Evolutionary conservation across 2,797 vertebrate species (phyloP).

Genomic region (Phrynocephalus forsythii): DNA sequence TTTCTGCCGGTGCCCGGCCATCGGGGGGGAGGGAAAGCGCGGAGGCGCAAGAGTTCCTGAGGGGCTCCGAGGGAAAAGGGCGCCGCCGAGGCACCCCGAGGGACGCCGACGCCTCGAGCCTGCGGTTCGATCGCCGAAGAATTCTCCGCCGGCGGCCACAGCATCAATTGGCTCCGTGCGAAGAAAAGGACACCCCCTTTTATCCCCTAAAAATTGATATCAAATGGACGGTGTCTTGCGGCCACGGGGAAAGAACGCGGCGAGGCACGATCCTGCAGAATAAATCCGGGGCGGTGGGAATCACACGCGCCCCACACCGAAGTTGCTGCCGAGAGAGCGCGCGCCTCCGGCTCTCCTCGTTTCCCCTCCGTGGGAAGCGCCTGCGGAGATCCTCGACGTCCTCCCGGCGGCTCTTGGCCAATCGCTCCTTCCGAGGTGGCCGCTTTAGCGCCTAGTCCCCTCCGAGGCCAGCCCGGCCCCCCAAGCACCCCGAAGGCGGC

Average conservation of each 20-base stretch:
- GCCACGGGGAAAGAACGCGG: background rate
- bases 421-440: background rate
- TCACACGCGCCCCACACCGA: no score
- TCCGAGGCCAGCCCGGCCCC: background rate
- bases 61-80: background rate
- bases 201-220: background rate
- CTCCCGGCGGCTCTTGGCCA: slow-evolving; percentile 29
- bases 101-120: background rate
- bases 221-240: background rate
- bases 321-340: no score
- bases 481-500: background rate
- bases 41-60: background rate
- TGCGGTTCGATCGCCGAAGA: background rate
- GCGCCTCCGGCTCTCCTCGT: background rate
- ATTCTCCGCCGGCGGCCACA: slow-evolving; percentile 15
- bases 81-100: no score
- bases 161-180: slow-evolving; percentile 49
- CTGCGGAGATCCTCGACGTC: background rate
- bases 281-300: background rate
- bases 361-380: background rate
- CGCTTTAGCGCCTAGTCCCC: background rate
- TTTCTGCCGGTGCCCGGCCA: slow-evolving; percentile 74
- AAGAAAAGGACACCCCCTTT: background rate
- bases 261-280: background rate
- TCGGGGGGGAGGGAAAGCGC: slow-evolving; percentile 43